A percentile compares a stretch with the other conserved stretches of the same genome.
Conservation (phyloP, 2,797 vertebrate genomes). For the Danio albolineatus region DNA sequence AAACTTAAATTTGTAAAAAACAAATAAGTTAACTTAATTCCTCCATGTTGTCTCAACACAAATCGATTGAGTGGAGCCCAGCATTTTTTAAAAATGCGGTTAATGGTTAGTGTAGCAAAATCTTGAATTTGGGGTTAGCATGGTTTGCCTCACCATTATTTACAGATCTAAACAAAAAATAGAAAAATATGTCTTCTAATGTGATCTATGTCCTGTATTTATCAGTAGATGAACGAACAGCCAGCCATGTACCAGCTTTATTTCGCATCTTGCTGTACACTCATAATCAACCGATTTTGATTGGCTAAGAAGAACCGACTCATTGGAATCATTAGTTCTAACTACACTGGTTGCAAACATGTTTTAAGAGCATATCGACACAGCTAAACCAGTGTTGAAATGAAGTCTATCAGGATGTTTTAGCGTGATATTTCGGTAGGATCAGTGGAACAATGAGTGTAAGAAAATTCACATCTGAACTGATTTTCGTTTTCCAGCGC, state of each 20-base stretch:
- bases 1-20: too few species aligned
- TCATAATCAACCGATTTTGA: background rate
- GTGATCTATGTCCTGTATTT: background rate
- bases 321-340: background rate
- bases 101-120: too few species aligned
- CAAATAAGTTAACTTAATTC: too few species aligned
- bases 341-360: too few species aligned
- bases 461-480: background rate
- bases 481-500: background rate
- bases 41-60: too few species aligned
- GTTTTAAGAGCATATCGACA: too few species aligned
- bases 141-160: too few species aligned
- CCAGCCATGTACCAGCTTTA: background rate
- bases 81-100: too few species aligned
- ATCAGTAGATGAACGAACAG: background rate
- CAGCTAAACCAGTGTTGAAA: background rate
- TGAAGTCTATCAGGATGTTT: background rate
- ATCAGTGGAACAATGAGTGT: background rate
- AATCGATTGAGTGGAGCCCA: too few species aligned
- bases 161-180: background rate
- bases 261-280: background rate
- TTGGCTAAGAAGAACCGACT: background rate
- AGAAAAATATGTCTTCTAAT: background rate
- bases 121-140: too few species aligned
- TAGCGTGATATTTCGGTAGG: background rate